phyloP scores from a whole-genome alignment of 2,113 vertebrate genomes.

The Catagonus wagneri region DNA sequence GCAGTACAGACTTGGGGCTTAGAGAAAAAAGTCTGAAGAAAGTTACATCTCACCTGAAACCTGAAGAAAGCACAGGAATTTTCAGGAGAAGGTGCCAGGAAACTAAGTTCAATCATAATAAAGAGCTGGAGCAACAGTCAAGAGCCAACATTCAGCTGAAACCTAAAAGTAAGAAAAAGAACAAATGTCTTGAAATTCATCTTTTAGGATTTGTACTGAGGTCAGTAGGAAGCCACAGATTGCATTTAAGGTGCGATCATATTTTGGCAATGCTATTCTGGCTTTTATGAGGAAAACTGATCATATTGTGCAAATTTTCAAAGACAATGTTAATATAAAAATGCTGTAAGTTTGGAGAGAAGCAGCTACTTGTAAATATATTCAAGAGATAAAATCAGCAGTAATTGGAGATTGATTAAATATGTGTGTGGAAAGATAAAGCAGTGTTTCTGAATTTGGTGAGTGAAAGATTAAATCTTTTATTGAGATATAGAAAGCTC shows the following conservation, averaged over 20 bases:
- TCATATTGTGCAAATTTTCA: not conserved
- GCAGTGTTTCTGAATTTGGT: not conserved
- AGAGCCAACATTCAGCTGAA: not conserved
- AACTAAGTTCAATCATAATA: not conserved
- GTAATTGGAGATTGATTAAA: not conserved
- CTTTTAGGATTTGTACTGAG: not conserved
- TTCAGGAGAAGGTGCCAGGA: not conserved
- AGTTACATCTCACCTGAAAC: not conserved
- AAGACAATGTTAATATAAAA: not conserved
- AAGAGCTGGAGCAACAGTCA: not conserved
- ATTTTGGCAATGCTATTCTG: not conserved
- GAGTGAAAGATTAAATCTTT: not conserved
- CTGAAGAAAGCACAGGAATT: not conserved
- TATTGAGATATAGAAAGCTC: not conserved
- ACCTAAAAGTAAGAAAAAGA: not conserved
- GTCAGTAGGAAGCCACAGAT: not conserved
- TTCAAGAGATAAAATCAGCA: not conserved
- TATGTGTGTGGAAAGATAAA: not conserved
- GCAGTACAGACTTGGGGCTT: not conserved
- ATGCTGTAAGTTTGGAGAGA: not conserved
- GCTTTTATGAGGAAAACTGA: not conserved
- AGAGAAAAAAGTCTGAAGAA: not conserved
- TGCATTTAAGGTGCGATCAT: not conserved
- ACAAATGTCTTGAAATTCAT: not conserved
- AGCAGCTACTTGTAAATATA: not conserved